Evolutionary conservation across 2,797 vertebrate genomes (phyloP).

Genomic region (Periophthalmus magnuspinnatus): DNA sequence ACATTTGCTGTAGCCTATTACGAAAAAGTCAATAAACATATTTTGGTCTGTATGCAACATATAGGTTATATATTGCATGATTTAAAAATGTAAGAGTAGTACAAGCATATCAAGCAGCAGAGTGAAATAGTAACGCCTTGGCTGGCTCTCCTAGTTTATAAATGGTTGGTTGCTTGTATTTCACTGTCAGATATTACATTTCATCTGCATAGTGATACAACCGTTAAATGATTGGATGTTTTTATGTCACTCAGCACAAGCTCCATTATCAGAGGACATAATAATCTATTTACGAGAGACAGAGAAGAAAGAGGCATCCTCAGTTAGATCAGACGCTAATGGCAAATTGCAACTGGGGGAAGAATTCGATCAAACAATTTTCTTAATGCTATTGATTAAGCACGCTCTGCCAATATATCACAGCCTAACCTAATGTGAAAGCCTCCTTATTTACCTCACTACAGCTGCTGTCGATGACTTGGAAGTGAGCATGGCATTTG

Average conservation of each 20-base stretch:
- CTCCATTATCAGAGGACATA: not conserved
- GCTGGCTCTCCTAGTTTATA: slow-evolving; percentile 4
- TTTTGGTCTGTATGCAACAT: too few relatives aligned
- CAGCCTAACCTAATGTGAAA: not conserved
- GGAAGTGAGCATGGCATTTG: too few relatives aligned
- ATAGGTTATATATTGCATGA: not conserved
- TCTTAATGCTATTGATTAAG: slow-evolving; percentile 12
- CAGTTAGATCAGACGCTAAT: not conserved
- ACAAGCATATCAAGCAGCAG: not conserved
- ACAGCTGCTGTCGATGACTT: too few relatives aligned
- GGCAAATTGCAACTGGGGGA: not conserved
- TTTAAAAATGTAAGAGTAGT: not conserved
- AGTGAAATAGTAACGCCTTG: not conserved
- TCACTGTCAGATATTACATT: slow-evolving; percentile 1
- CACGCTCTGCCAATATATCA: not conserved
- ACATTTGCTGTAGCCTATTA: too few relatives aligned
- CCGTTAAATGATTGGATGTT: slow-evolving; percentile 6
- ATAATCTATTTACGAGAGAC: slow-evolving; percentile 8
- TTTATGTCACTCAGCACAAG: slow-evolving; percentile 6
- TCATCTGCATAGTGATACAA: slow-evolving; percentile 9
- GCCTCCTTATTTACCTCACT: not conserved
- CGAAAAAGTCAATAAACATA: too few relatives aligned
- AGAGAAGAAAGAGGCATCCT: not conserved
- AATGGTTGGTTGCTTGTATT: slow-evolving; percentile 9
- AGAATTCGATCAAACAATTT: slow-evolving; percentile 12